phyloP scores from a whole-genome alignment of 2,888 invertebrate species.

The Latrodectus hesperus region DNA sequence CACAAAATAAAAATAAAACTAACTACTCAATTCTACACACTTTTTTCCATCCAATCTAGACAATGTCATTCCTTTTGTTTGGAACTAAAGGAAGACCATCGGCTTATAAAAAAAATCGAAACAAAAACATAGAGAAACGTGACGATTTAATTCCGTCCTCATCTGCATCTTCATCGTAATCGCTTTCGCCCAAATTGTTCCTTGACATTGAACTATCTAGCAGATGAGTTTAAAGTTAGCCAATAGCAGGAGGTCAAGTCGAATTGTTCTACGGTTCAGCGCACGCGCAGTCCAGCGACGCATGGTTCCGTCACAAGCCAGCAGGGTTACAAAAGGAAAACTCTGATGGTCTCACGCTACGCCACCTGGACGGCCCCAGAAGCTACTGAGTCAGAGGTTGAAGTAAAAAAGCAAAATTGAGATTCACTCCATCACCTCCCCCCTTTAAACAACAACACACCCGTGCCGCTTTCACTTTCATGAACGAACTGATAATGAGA shows the following conservation, averaged over 20 bases:
- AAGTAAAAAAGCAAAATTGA: no score
- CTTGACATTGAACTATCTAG: conserved; percentile 65
- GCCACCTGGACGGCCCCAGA: background rate
- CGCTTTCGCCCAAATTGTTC: conserved; percentile 41
- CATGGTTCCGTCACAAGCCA: conserved; percentile 61
- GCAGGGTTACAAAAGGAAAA: conserved; percentile 38
- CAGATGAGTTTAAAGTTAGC: conserved; percentile 24
- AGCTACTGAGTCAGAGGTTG: no score
- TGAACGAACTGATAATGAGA: no score
- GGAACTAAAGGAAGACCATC: background rate
- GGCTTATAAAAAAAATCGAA: background rate
- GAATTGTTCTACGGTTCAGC: conserved; percentile 59
- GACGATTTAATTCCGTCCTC: conserved; percentile 33
- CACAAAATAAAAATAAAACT: no score
- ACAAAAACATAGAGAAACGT: background rate
- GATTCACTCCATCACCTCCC: no score
- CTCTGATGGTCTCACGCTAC: conserved; percentile 38
- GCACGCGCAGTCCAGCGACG: conserved; percentile 51
- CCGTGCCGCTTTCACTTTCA: no score
- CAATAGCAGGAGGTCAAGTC: conserved; percentile 54
- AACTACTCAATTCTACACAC: background rate
- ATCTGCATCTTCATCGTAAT: conserved; percentile 51
- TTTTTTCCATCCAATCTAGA: background rate
- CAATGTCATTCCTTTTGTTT: background rate
- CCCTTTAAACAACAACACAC: no score